A percentile compares a stretch with the other conserved stretches of the same genome.
Conservation (phyloP, 2,113 vertebrate genomes). For the Hepsetus odoe region DNA sequence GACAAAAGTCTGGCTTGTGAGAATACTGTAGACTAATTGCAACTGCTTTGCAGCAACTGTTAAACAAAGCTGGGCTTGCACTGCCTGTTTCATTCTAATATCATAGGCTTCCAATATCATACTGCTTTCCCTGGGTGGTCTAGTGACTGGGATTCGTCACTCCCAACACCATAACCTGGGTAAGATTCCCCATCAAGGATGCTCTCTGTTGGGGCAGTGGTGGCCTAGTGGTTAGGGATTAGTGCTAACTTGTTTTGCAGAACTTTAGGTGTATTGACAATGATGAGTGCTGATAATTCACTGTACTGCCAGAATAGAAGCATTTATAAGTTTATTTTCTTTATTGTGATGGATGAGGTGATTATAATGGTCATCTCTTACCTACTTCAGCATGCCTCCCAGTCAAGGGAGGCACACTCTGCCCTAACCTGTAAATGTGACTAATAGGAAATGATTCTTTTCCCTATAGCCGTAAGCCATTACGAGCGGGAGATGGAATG, state of each 20-base stretch:
- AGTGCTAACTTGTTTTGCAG: too few species aligned
- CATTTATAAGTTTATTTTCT: neutral
- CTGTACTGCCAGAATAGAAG: neutral
- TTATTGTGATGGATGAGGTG: constrained; percentile 13
- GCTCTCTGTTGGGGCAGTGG: too few species aligned
- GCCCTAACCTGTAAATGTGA: constrained; percentile 68
- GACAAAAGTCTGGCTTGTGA: too few species aligned
- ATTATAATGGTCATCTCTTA: neutral
- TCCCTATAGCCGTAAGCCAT: constrained; percentile 67
- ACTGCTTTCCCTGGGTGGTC: too few species aligned
- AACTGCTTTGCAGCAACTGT: neutral
- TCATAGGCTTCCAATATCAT: too few species aligned
- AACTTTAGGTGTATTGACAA: neutral
- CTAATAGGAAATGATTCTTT: constrained; percentile 67
- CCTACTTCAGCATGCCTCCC: constrained; percentile 19
- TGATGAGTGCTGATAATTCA: neutral
- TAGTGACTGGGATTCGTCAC: too few species aligned
- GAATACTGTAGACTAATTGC: neutral
- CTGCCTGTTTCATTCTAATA: neutral
- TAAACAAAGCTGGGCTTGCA: neutral
- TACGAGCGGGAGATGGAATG: constrained; percentile 71
- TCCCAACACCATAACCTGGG: too few species aligned
- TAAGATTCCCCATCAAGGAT: too few species aligned
- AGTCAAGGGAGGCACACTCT: constrained; percentile 39
- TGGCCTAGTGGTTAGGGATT: neutral